Evolutionary conservation across 2,797 vertebrate genomes (phyloP).

Genomic region (Buceros bicornis): DNA sequence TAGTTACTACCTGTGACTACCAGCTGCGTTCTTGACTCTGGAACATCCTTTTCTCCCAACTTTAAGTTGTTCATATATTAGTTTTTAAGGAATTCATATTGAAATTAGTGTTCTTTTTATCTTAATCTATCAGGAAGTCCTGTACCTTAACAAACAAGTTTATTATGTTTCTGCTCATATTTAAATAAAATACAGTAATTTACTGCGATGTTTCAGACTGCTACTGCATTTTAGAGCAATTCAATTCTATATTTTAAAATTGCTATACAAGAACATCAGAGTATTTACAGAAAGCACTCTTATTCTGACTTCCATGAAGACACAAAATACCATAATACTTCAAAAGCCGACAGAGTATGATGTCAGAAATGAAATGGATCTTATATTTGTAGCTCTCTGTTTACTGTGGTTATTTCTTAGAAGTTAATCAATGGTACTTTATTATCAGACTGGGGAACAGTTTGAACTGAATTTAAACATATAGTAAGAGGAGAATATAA

Average conservation of each 20-base stretch:
- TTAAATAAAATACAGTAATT: neutral
- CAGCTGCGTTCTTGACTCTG: accelerated
- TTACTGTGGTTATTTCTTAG: neutral
- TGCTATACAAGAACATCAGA: neutral
- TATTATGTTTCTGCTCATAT: neutral
- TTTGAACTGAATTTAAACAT: neutral
- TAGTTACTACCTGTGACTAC: neutral
- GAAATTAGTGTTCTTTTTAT: neutral
- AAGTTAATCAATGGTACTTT: neutral
- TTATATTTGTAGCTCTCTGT: neutral
- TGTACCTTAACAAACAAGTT: neutral
- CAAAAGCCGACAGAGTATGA: neutral
- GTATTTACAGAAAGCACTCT: neutral
- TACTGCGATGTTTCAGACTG: neutral
- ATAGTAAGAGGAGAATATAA: neutral
- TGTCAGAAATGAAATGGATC: neutral
- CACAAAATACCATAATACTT: neutral
- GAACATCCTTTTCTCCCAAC: neutral
- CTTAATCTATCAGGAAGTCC: neutral
- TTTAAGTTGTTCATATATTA: neutral
- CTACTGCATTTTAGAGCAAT: neutral
- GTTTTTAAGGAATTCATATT: neutral
- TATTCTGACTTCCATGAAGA: neutral
- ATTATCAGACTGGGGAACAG: neutral
- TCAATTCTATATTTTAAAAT: neutral